Base-by-base conservation (phyloP, 1,140 invertebrate genomes). In the Saccostrea echinata region DNA sequence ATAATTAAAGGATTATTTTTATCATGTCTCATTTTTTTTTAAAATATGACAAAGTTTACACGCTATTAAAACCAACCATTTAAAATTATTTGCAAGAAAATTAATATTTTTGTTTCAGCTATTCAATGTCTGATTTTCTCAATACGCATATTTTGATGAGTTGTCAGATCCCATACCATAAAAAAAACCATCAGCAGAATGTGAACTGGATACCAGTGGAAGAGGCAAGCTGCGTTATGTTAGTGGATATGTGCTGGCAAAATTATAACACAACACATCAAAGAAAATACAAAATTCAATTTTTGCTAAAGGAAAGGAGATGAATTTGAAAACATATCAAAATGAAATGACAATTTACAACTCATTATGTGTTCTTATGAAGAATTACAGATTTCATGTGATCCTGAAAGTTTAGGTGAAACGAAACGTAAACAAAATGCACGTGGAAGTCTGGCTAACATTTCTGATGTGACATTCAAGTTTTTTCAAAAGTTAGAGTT, bases 371-470 rank as follows among this genome's bases (percentile, higher is more conserved):
- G 11, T 43, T 24, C 12, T 51, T 61, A 84, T 61, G 84, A 24
- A 1, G 84, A 84, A 3, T n/a, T 84, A 18, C 11, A 55, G 11
- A 18, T 16, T 1, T 16, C 53, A 16, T 16, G 18, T 55, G 53
- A 55, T 55, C 53, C 53, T 16, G 53, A 9, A 12, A 55, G 53
- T 18, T 33, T 87, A 33, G 18, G 52, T 64, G 86, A 87, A 87
- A 87, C n/a, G 0, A 43, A 68, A 16, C 57, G 81, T 57, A 87
- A 87, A 71, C 86, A 87, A 76, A 87, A 87, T 64, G n/a, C 30
- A 3, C 13, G 80, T 11, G 86, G 83, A 43, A 33, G 86, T 53
- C 24, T 0, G n/a, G n/a, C n/a, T n/a, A 84, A 87, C 30, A 71
- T 87, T 68, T 35, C 80, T 27, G 81, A 84, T 53, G n/a, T 0